Evolutionary conservation across 2,113 vertebrate species (phyloP), one percentile per base, ranked within the genome.

Genomic region (Eurystomus gularis): DNA sequence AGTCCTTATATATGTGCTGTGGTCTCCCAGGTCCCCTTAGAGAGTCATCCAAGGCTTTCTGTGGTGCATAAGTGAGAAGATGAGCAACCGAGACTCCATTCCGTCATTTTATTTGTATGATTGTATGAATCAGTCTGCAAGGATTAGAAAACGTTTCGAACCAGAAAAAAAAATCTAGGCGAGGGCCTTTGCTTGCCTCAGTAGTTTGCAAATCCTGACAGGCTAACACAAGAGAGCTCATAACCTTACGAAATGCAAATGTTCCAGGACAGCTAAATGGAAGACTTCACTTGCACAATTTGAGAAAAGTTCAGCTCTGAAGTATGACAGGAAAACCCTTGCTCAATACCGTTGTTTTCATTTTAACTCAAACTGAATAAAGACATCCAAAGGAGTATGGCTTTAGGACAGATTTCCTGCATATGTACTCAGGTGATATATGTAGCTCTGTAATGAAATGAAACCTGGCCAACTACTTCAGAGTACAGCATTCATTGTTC

Each of bases 281-380:
- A 90, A 69, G 64, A 87, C 37, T 73, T 93, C 31, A 77, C 90
- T 96, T 96, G 91, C 92, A 93, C 52, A 95, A 91, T 79, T 89
- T 93, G 83, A 95, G 73, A 95, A 94, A 91, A 89, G 52, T 92
- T 92, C 77, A 89, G 40, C 86, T 91, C 88, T 71, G 70, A 96
- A 91, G 73, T 80, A 76, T 69, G 70, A 89, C 88, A 93, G 20
- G 69, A 92, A 82, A 91, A 69, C 25, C 86, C 54, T 95, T 95
- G 91, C 93, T 85, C 93, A 96, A 89, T 61, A 85, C 12, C 5
- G 8, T 71, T 96, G 90, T 85, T 96, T 94, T 92, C 49, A 54
- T 86, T 95, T 94, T 72, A 85, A 73, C 58, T 94, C 52, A 89
- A 79, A 89, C 66, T 8, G 49, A 81, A 76, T 72, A 94, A 94